Percentiles rank a stretch among this genome's conserved stretches.
Conservation (phyloP, 2,113 vertebrate species). For the Thalassoma bifasciatum region DNA sequence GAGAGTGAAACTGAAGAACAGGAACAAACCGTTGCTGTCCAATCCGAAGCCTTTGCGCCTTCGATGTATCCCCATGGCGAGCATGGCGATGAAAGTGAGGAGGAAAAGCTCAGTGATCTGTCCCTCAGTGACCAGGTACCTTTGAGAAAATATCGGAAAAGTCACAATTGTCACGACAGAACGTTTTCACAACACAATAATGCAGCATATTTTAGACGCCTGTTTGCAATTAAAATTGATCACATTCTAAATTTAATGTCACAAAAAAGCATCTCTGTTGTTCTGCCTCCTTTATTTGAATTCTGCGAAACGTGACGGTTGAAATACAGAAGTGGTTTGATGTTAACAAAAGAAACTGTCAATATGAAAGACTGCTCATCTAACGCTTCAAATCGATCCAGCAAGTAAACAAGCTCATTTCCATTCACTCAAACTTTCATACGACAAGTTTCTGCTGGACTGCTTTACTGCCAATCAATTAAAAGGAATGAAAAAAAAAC, state of each 20-base stretch:
- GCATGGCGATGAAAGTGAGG: slow-evolving; percentile 93
- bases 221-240: not conserved
- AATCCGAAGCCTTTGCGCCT: slow-evolving; percentile 82
- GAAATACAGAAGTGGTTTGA: not conserved
- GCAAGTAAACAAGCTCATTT: not conserved
- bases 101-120: slow-evolving; percentile 96
- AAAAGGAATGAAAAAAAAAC: not conserved
- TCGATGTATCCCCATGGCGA: slow-evolving; percentile 86
- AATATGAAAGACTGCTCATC: not conserved
- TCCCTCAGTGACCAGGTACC: slow-evolving; percentile 96
- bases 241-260: not conserved
- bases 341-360: not conserved
- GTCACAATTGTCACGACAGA: not conserved
- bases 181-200: not conserved
- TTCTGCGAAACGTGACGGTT: not conserved
- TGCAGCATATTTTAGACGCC: not conserved
- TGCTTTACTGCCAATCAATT: not conserved
- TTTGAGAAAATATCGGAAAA: slow-evolving; percentile 51
- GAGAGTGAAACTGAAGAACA: slow-evolving; percentile 88
- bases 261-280: not conserved
- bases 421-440: not conserved
- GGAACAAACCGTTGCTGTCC: slow-evolving; percentile 94
- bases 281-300: not conserved
- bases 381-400: not conserved
- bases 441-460: not conserved